Evolutionary conservation across 2,113 vertebrate genomes (phyloP).

Genomic region (Trematomus loennbergii): DNA sequence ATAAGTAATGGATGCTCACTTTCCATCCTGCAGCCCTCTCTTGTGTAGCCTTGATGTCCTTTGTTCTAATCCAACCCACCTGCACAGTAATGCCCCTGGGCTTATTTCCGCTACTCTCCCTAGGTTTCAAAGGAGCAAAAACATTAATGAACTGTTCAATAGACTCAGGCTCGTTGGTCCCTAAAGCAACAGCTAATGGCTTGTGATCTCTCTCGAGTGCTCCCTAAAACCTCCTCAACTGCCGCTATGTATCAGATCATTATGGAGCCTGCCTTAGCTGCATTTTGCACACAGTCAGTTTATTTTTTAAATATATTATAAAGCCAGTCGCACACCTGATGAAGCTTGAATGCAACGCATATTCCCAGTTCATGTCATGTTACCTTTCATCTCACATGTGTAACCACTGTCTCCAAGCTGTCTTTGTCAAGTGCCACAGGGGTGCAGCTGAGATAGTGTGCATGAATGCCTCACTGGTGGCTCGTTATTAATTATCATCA

Average conservation of each 20-base stretch:
- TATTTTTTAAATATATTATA: slow-evolving; percentile 65
- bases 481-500: slow-evolving; percentile 82
- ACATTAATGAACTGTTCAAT: slow-evolving; percentile 75
- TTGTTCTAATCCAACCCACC: slow-evolving; percentile 54
- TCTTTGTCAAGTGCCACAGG: slow-evolving; percentile 66
- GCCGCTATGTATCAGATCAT: slow-evolving; percentile 61
- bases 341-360: slow-evolving; percentile 77
- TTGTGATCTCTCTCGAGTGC: slow-evolving; percentile 65
- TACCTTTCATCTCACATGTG: slow-evolving; percentile 68
- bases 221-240: slow-evolving; percentile 47
- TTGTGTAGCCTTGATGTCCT: slow-evolving; percentile 39
- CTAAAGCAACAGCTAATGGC: slow-evolving; percentile 63
- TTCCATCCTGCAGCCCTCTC: slow-evolving; percentile 4
- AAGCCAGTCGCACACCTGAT: slow-evolving; percentile 82
- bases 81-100: slow-evolving; percentile 40
- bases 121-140: slow-evolving; percentile 61
- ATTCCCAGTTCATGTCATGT: slow-evolving; percentile 74
- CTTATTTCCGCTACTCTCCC: slow-evolving; percentile 49
- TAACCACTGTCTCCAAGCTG: slow-evolving; percentile 41
- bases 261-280: slow-evolving; percentile 52
- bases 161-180: slow-evolving; percentile 56
- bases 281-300: slow-evolving; percentile 36
- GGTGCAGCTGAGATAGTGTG: slow-evolving; percentile 49
- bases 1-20: slow-evolving; percentile 18
- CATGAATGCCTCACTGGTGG: slow-evolving; percentile 69